Evolutionary conservation across 2,113 vertebrate genomes (phyloP).

Genomic region (Chaetops frenatus): DNA sequence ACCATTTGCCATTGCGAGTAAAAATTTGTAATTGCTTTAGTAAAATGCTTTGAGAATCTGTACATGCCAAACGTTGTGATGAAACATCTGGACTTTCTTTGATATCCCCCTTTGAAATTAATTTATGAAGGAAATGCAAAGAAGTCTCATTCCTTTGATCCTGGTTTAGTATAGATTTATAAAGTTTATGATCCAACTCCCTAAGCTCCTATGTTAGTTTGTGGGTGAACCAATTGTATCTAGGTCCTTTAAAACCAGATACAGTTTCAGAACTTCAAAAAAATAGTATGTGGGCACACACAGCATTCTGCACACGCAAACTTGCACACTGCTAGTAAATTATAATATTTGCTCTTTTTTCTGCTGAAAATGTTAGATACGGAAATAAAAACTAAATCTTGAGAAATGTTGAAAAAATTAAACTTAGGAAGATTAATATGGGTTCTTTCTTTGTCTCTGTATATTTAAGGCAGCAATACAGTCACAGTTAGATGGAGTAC

Average conservation of each 20-base stretch:
- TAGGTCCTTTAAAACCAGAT: background rate
- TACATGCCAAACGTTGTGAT: background rate
- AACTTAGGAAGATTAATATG: background rate
- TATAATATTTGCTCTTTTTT: background rate
- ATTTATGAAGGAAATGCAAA: background rate
- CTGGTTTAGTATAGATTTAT: background rate
- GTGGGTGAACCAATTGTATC: background rate
- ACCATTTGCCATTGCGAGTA: background rate
- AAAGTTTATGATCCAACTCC: background rate
- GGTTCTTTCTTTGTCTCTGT: background rate
- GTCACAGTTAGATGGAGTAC: slow-evolving; percentile 93
- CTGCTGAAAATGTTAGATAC: background rate
- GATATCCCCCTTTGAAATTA: background rate
- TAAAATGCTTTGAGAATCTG: background rate
- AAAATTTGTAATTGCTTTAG: background rate
- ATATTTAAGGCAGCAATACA: slow-evolving; percentile 91
- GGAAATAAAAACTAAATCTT: background rate
- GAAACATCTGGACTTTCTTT: background rate
- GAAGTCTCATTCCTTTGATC: background rate
- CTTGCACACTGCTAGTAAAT: background rate
- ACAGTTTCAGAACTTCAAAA: background rate
- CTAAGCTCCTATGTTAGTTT: background rate
- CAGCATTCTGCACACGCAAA: rapidly evolving
- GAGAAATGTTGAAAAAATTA: background rate
- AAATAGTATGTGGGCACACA: rapidly evolving